Percentiles rank a stretch among this genome's conserved stretches.
phyloP scores from a whole-genome alignment of 2,797 vertebrate genomes.

The Limnodromus scolopaceus region DNA sequence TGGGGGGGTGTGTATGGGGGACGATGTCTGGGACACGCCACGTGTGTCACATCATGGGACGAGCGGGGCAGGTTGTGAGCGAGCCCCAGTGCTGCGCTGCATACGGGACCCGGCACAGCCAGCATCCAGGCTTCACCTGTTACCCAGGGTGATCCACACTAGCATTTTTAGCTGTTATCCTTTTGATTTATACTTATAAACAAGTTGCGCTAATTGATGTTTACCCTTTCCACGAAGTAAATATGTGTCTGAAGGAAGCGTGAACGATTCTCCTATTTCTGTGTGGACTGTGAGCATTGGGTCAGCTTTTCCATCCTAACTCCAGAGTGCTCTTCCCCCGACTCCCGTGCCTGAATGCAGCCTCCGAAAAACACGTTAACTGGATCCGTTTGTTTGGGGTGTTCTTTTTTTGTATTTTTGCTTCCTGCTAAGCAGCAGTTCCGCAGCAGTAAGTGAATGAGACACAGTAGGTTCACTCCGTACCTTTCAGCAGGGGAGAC shows the following conservation, averaged over 20 bases:
- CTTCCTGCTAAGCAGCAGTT: background rate
- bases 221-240: background rate
- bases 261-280: accelerated
- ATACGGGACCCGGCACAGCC: accelerated
- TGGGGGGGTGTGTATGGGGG: background rate
- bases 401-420: background rate
- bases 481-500: background rate
- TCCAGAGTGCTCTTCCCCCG: accelerated
- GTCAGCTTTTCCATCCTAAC: background rate
- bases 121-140: background rate
- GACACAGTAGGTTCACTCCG: background rate
- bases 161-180: background rate
- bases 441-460: background rate
- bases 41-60: accelerated
- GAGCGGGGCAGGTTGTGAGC: background rate
- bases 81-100: background rate
- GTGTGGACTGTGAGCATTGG: background rate
- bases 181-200: background rate
- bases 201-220: background rate
- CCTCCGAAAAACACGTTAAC: background rate
- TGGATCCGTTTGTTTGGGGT: background rate
- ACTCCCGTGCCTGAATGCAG: background rate
- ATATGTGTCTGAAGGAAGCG: background rate
- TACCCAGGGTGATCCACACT: background rate
- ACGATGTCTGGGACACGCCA: accelerated